These are phyloP conservation scores for Metaphire vulgaris DNA, from an alignment of 1,140 invertebrate genomes.

Conservation along the genomic window DNA sequence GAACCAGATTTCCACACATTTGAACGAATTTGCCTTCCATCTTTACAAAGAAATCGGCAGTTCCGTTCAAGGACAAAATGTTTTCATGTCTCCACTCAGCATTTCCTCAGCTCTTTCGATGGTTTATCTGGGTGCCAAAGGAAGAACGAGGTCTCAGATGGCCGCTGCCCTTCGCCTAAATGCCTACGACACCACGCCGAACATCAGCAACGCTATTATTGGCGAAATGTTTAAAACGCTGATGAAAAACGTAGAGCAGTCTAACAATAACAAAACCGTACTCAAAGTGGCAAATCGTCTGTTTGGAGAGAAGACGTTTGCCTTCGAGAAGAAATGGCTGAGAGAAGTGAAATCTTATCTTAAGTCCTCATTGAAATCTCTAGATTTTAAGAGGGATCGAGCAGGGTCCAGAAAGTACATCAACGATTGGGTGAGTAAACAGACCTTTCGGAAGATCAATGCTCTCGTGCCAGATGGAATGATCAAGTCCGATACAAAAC, in stretches of 20 bases:
- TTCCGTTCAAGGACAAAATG: conserved; percentile 55
- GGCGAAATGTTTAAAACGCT: background rate
- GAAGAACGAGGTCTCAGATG: conserved; percentile 59
- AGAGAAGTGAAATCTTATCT: background rate
- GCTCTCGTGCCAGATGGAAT: conserved; percentile 55
- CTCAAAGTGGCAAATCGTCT: conserved; percentile 8
- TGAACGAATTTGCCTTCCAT: conserved; percentile 44
- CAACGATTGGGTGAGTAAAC: conserved; percentile 64
- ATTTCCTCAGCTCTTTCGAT: conserved; percentile 72
- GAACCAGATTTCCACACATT: conserved; percentile 22
- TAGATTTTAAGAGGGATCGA: conserved; percentile 30
- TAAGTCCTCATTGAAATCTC: background rate
- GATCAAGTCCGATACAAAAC: conserved; percentile 56
- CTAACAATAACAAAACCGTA: background rate
- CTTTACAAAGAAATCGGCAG: conserved; percentile 48
- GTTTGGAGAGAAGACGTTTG: conserved; percentile 2
- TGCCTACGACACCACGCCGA: background rate
- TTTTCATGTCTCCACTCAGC: conserved; percentile 81
- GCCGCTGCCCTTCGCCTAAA: conserved; percentile 16
- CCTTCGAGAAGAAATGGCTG: background rate
- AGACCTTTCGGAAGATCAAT: conserved; percentile 62
- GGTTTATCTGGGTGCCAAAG: conserved; percentile 68
- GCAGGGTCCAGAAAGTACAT: conserved; percentile 51
- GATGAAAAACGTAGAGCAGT: background rate
- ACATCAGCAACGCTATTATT: background rate